Evolutionary conservation across 2,113 vertebrate species (phyloP), one percentile per base, ranked within the genome.

Genomic region (Parotia lawesii): DNA sequence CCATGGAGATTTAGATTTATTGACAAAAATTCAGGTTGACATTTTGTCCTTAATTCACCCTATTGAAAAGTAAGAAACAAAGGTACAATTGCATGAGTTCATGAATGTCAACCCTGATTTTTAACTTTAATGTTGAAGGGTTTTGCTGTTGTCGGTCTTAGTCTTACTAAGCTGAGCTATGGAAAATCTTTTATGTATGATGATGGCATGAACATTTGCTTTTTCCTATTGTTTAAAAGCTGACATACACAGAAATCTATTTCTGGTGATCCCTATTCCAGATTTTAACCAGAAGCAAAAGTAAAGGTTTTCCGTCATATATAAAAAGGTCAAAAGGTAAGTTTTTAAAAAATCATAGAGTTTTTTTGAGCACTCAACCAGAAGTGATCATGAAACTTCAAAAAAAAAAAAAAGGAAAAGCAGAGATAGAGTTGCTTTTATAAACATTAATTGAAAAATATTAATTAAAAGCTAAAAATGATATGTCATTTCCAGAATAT

Each of bases 241-340:
- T 93, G 87, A 76, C 87, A 87, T 57, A 69, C 25, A 81, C 31
- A 85, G 69, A 82, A 92, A 91, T 62, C 86, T 94, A 91, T 92
- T 95, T 95, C 77, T 87, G 66, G 64, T 72, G 31, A 84, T 75
- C 33, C 16, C 35, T 79, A 75, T 54, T 42, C 22, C 22, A 87
- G 62, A 76, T 87, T 94, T 95, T 87, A 85, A 94, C 91, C 77
- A 85, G 89, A 76, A 94, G 85, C 89, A 89, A 95, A 91, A 82
- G 9, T 28, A 95, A 94, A 92, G 44, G 24, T 89, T 92, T 87
- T 85, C 57, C 22, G 76, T 87, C 33, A 57, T 40, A 84, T 64
- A 92, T 15, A 81, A 72, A 82, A 96, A 94, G 38, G 62, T 94
- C 66, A 82, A 94, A 94, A 80, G 35, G 29, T 79, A 91, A 72